A percentile compares a stretch with the other conserved stretches of the same genome.
These are phyloP conservation scores for Colletes latitarsis DNA, from an alignment of 1,140 invertebrate genomes.

Conservation along the genomic window DNA sequence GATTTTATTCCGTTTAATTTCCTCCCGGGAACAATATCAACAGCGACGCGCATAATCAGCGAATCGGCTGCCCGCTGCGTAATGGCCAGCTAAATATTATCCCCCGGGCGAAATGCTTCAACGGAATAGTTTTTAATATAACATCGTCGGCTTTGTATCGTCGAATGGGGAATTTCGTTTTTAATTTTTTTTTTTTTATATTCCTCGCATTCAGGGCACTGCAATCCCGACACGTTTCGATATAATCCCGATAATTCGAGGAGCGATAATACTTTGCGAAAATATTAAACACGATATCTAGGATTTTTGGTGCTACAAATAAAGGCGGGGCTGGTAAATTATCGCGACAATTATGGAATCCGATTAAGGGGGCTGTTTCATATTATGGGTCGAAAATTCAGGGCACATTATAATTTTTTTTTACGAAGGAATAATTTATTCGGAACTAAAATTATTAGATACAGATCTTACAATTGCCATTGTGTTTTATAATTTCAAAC, in stretches of 20 bases:
- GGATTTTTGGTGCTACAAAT: background rate
- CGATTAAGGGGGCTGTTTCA: too few species aligned
- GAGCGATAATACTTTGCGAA: background rate
- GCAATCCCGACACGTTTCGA: background rate
- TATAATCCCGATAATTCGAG: background rate
- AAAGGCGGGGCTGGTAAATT: background rate
- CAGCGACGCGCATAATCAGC: slow-evolving; percentile 35
- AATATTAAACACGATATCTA: background rate
- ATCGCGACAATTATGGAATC: background rate
- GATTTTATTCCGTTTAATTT: slow-evolving; percentile 50
- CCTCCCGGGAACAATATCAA: slow-evolving; percentile 44
- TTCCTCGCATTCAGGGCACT: background rate
- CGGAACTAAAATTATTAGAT: too few species aligned
- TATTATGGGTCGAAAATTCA: too few species aligned
- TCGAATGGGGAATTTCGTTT: background rate
- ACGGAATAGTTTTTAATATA: slow-evolving; percentile 41
- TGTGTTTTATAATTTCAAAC: too few species aligned
- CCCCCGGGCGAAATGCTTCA: slow-evolving; percentile 15
- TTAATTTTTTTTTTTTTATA: too few species aligned
- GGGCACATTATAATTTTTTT: too few species aligned
- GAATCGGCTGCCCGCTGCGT: slow-evolving; percentile 1
- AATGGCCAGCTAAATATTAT: slow-evolving; percentile 41
- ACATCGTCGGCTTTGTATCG: slow-evolving; percentile 7
- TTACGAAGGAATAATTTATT: too few species aligned
- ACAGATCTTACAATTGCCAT: too few species aligned